Evolutionary conservation across 1,140 invertebrate species (phyloP), one percentile per base, ranked within the genome.

Genomic region (Chionoecetes opilio): DNA sequence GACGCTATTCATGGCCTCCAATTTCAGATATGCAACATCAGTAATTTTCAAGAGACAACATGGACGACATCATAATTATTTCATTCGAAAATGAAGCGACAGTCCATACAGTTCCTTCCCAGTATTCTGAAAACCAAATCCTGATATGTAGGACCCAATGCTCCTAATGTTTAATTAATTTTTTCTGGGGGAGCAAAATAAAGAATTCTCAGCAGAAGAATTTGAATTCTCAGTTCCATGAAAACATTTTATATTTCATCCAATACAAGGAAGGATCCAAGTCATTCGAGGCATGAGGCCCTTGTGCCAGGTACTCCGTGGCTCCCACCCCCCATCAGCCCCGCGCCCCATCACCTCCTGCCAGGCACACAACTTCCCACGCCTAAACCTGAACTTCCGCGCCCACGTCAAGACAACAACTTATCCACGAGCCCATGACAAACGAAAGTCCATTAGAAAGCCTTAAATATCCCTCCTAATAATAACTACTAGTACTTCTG

Each of bases 11-110:
- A 75, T 75, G 63, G 26, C n/a, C 63, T 26, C 63, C n/a, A 75
- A 75, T 75, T 75, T 75, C 63, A 75, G 63, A 26, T 75, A 75
- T 75, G 63, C 63, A 75, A 75, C 63, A 75, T n/a, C n/a, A n/a
- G 11, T 75, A 75, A 75, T 75, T 75, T 75, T 75, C 63, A 17
- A 75, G 63, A 75, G 63, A 8, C 63, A 75, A 75, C 63, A 75
- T n/a, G 63, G n/a, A 5, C 63, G 21, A n/a, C 63, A 75, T 75
- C n/a, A 75, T 75, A 75, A 26, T n/a, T 75, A n/a, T 75, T 75
- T 75, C 0, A 75, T 75, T 75, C 21, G 0, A 75, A 2, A 21
- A 1, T 75, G 63, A 75, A 75, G 26, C 21, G n/a, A 75, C 63
- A 75, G 21, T 26, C 26, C 1, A n/a, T n/a, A 2, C 14, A 8